Percentiles rank a stretch among this genome's conserved stretches.
Conservation (phyloP, 2,888 invertebrate genomes). For the Agrochola circellaris region DNA sequence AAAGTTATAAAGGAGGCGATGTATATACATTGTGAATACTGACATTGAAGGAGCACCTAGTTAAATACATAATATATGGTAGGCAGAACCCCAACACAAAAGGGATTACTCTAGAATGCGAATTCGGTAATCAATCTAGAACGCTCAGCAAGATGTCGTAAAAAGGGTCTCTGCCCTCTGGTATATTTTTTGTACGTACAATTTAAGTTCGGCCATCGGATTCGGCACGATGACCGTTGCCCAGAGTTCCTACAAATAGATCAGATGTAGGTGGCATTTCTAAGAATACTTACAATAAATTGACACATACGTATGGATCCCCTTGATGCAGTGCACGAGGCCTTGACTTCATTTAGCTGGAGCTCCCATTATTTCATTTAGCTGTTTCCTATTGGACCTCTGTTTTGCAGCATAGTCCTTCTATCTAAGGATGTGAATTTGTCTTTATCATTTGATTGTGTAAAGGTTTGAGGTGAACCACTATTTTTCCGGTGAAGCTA, state of each 20-base stretch:
- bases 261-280: slow-evolving; percentile 84
- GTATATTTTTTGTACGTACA: slow-evolving; percentile 47
- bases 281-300: slow-evolving; percentile 82
- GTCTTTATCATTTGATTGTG: slow-evolving; percentile 20
- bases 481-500: background rate
- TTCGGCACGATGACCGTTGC: slow-evolving; percentile 83
- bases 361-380: slow-evolving; percentile 67
- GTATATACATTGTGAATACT: background rate
- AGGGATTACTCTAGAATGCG: background rate
- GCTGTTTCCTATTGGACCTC: slow-evolving; percentile 59
- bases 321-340: slow-evolving; percentile 63
- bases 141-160: slow-evolving; percentile 4
- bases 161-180: slow-evolving; percentile 50
- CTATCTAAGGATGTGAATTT: slow-evolving; percentile 29
- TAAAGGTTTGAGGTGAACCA: background rate
- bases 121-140: slow-evolving; percentile 35
- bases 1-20: background rate
- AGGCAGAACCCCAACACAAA: slow-evolving; percentile 12
- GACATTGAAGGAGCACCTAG: slow-evolving; percentile 5
- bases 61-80: background rate
- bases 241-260: slow-evolving; percentile 84
- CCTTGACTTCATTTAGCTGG: slow-evolving; percentile 69
- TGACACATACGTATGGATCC: slow-evolving; percentile 66
- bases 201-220: slow-evolving; percentile 66
- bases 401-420: slow-evolving; percentile 38